A percentile compares a stretch with the other conserved stretches of the same genome.
These are phyloP conservation scores for Calephelis perditalis DNA, from an alignment of 2,888 invertebrate genomes.

Conservation along the genomic window DNA sequence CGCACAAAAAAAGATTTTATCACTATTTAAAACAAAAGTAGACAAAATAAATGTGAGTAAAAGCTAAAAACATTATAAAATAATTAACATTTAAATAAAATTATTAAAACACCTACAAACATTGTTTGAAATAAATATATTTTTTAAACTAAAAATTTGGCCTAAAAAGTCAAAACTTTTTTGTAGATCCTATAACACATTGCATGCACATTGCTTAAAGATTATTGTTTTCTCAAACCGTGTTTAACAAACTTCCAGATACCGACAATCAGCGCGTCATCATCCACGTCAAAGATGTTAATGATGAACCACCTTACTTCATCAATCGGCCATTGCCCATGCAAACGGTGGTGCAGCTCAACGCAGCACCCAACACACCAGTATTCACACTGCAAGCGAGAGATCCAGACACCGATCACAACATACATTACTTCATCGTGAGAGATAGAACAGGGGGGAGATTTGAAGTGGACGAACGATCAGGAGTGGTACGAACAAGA, in stretches of 20 bases:
- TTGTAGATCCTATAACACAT: no score
- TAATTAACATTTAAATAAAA: no score
- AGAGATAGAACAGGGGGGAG: slow-evolving; percentile 89
- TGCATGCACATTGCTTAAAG: no score
- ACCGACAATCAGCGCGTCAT: slow-evolving; percentile 97
- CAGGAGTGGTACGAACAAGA: slow-evolving; percentile 93
- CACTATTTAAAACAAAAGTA: no score
- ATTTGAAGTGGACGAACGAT: slow-evolving; percentile 93
- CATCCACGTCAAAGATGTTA: slow-evolving; percentile 96
- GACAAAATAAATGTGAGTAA: no score
- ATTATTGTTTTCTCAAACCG: neutral
- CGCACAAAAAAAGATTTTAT: no score
- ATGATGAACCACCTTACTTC: slow-evolving; percentile 98
- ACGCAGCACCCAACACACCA: slow-evolving; percentile 96
- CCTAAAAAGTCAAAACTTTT: no score
- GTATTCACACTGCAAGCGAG: slow-evolving; percentile 98
- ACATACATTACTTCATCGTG: slow-evolving; percentile 97
- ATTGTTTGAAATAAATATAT: no score
- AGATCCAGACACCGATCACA: slow-evolving; percentile 97
- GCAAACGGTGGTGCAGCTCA: slow-evolving; percentile 97
- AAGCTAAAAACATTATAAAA: no score
- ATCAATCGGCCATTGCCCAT: slow-evolving; percentile 97
- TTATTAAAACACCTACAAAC: no score
- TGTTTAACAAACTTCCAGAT: slow-evolving; percentile 76
- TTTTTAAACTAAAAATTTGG: no score